Conservation (phyloP, 2,113 vertebrate species). For the Phycodurus eques region DNA sequence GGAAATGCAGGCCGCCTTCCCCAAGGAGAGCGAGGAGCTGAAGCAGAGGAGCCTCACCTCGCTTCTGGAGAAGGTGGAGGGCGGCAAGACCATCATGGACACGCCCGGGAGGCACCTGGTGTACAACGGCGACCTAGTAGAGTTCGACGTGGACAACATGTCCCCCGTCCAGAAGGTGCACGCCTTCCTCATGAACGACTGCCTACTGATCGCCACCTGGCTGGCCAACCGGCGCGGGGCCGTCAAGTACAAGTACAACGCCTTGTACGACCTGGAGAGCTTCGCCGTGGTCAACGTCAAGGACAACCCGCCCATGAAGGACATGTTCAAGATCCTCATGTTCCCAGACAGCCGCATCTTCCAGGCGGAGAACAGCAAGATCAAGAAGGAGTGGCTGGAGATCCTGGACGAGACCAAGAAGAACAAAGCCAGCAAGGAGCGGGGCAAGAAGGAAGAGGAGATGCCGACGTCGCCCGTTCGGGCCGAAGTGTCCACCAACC, state of each 20-base stretch:
- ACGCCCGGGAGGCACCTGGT: slow-evolving; percentile 90
- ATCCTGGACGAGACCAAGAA: slow-evolving; percentile 95
- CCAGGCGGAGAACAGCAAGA: slow-evolving; percentile 96
- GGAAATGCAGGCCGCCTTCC: slow-evolving; percentile 79
- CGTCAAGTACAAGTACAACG: slow-evolving; percentile 87
- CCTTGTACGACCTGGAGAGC: slow-evolving; percentile 89
- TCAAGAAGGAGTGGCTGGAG: slow-evolving; percentile 98
- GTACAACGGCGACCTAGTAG: slow-evolving; percentile 94
- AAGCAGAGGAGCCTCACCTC: slow-evolving; percentile 93
- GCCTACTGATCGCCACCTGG: slow-evolving; percentile 89
- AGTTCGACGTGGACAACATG: slow-evolving; percentile 96
- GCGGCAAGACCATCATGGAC: slow-evolving; percentile 91
- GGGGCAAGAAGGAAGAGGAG: slow-evolving; percentile 83
- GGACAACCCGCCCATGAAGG: slow-evolving; percentile 97
- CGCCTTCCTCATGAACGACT: slow-evolving; percentile 97
- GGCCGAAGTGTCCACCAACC: slow-evolving; percentile 77
- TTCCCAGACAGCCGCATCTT: slow-evolving; percentile 96
- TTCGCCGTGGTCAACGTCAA: slow-evolving; percentile 96
- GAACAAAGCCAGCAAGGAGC: slow-evolving; percentile 82
- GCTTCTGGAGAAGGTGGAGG: slow-evolving; percentile 94
- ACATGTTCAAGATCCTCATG: slow-evolving; percentile 99
- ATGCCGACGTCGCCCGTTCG: slow-evolving; percentile 62
- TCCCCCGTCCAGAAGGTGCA: slow-evolving; percentile 91
- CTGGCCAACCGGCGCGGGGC: slow-evolving; percentile 85
- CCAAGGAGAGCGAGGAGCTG: slow-evolving; percentile 86